Percentiles rank a stretch among this genome's conserved stretches.
Evolutionary conservation across 2,113 vertebrate species (phyloP).

Genomic region (Sylvilagus bachmani): DNA sequence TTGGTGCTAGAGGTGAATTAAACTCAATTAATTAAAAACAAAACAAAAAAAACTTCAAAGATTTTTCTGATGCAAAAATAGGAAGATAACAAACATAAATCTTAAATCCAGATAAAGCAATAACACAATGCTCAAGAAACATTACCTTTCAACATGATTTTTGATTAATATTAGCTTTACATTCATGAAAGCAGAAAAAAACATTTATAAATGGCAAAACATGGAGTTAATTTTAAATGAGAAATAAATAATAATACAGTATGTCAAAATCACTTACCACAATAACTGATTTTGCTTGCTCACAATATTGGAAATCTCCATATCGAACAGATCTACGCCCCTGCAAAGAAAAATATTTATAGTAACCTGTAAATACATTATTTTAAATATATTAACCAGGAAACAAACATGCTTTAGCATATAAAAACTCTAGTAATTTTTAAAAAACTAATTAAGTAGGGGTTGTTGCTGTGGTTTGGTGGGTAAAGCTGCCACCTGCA

Average conservation of each 20-base stretch:
- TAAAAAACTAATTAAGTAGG: no score
- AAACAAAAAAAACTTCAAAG: conserved; percentile 51
- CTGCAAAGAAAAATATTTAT: conserved; percentile 84
- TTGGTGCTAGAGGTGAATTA: conserved; percentile 53
- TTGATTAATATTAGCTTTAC: background rate
- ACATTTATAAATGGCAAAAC: conserved; percentile 26
- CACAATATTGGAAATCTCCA: conserved; percentile 97
- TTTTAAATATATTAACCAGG: background rate
- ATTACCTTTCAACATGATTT: conserved; percentile 1
- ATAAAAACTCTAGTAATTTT: background rate
- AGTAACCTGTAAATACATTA: conserved; percentile 39
- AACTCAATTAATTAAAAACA: conserved; percentile 51
- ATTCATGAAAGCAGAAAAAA: conserved; percentile 43
- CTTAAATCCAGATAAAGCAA: conserved; percentile 29
- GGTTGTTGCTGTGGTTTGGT: no score
- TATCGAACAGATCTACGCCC: conserved; percentile 97
- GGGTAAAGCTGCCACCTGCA: no score
- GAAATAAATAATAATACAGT: background rate
- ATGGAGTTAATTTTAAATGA: conserved; percentile 21
- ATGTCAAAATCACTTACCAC: conserved; percentile 92
- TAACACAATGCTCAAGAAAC: conserved; percentile 35
- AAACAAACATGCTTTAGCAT: conserved; percentile 11
- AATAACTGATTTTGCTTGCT: conserved; percentile 97
- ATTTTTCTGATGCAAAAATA: conserved; percentile 30
- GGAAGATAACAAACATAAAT: background rate